A percentile compares a stretch with the other conserved stretches of the same genome.
Conservation (phyloP, 2,888 invertebrate species). For the Drosophila barbarae region DNA sequence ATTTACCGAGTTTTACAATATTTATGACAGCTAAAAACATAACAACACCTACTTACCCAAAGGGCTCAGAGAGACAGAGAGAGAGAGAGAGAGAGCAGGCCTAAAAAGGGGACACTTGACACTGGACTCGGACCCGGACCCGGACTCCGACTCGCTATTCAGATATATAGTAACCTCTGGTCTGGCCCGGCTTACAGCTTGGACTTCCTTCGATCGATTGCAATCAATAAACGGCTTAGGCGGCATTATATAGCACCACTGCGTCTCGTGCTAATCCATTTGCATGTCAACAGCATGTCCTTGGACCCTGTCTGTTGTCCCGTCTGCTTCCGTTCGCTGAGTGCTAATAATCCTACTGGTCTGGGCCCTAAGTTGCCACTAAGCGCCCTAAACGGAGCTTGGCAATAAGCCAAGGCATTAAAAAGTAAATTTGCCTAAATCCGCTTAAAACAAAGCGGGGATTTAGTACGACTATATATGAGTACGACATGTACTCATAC, state of each 20-base stretch:
- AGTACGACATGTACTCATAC: not conserved
- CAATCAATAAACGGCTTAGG: constrained; percentile 74
- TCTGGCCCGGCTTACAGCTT: constrained; percentile 40
- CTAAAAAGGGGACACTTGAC: constrained; percentile 61
- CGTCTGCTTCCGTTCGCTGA: constrained; percentile 33
- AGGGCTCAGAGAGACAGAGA: constrained; percentile 9
- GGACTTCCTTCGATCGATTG: constrained; percentile 56
- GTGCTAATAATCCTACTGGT: constrained; percentile 33
- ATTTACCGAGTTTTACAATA: constrained; percentile 74
- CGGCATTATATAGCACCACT: constrained; percentile 55
- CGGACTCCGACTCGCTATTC: not conserved
- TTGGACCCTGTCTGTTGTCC: not conserved
- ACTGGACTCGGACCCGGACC: constrained; percentile 37
- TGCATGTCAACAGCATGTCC: constrained; percentile 61
- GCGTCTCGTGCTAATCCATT: constrained; percentile 63
- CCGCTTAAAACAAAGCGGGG: constrained; percentile 55
- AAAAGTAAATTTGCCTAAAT: constrained; percentile 72
- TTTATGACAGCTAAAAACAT: constrained; percentile 74
- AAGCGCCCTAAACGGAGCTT: constrained; percentile 65
- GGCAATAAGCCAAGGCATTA: constrained; percentile 69
- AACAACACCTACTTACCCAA: constrained; percentile 65
- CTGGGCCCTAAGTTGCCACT: constrained; percentile 60
- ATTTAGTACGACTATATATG: constrained; percentile 26
- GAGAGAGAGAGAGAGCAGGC: not conserved
- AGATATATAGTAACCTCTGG: not conserved